Evolutionary conservation across 2,113 vertebrate genomes (phyloP).

Genomic region (Aegypius monachus): DNA sequence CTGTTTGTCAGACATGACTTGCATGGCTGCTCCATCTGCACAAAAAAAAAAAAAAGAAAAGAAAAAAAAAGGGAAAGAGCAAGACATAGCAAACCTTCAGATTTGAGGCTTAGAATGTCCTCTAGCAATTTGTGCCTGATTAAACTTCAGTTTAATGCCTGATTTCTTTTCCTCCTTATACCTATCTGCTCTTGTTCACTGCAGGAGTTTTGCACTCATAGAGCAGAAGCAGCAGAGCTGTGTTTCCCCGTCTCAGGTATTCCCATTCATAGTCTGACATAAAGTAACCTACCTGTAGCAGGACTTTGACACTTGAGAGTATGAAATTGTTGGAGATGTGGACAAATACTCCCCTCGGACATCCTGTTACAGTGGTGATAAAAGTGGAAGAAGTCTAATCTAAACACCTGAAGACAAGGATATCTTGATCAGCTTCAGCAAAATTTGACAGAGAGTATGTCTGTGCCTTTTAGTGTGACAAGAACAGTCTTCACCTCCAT

Average conservation of each 20-base stretch:
- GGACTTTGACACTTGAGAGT: not conserved
- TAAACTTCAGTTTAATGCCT: not conserved
- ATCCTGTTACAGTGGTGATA: not conserved
- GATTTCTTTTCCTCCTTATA: not conserved
- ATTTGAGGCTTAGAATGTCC: not conserved
- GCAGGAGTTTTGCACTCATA: not conserved
- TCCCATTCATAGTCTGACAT: not conserved
- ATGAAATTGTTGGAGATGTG: not conserved
- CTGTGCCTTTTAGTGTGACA: not conserved
- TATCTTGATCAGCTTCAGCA: not conserved
- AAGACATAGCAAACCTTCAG: not conserved
- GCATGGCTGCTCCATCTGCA: not conserved
- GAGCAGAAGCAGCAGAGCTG: not conserved
- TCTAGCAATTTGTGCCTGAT: not conserved
- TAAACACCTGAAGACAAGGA: not conserved
- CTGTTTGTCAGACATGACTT: not conserved
- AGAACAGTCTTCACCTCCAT: not conserved
- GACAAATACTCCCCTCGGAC: not conserved
- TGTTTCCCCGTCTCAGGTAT: not conserved
- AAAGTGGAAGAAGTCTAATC: not conserved
- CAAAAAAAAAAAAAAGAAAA: too few relatives aligned
- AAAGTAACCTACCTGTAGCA: not conserved
- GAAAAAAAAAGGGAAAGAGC: too few relatives aligned
- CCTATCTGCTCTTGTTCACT: not conserved
- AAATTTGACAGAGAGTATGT: not conserved